A percentile compares a stretch with the other conserved stretches of the same genome.
phyloP scores from a whole-genome alignment of 2,113 vertebrate genomes.

The rat (Rattus norvegicus) region GRCr8 NC_086021.1:49885001-49885500 shows the following conservation, averaged over 20 bases:
- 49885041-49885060: background rate
- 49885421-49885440: background rate
- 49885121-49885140: conserved; percentile 10
- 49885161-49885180: background rate
- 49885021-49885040: background rate
- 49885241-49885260: background rate
- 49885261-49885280: conserved; percentile 22
- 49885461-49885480: background rate
- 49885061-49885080: conserved; percentile 5
- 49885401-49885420: background rate
- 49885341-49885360: background rate
- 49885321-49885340: background rate
- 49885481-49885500: background rate
- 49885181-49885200: background rate
- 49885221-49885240: background rate
- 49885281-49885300: background rate
- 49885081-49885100: background rate
- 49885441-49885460: conserved; percentile 43
- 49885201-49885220: background rate
- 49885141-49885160: background rate
- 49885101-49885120: background rate
- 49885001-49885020: background rate
- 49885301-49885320: too few species aligned
- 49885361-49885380: conserved; percentile 17
- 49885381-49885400: conserved; percentile 1